phyloP scores from a whole-genome alignment of 2,113 vertebrate species.

The Oenanthe melanoleuca region DNA sequence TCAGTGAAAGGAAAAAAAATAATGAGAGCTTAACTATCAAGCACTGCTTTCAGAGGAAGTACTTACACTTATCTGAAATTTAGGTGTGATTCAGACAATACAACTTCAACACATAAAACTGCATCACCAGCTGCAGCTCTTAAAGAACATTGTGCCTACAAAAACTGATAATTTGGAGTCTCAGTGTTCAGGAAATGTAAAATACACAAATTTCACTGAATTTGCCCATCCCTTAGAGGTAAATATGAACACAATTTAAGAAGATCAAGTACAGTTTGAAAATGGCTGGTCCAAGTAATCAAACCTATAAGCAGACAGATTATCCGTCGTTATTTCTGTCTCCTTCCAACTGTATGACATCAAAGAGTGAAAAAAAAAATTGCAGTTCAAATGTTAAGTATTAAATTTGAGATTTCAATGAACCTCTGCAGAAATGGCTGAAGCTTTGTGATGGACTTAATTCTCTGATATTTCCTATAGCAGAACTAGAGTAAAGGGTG shows the following conservation, averaged over 20 bases:
- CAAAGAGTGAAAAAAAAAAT: neutral
- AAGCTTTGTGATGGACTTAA: neutral
- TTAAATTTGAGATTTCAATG: neutral
- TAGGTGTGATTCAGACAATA: neutral
- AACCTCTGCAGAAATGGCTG: neutral
- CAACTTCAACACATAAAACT: neutral
- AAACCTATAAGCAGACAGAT: neutral
- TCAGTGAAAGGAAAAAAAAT: neutral
- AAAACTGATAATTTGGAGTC: neutral
- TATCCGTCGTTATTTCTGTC: neutral
- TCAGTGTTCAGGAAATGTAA: neutral
- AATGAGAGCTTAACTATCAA: neutral
- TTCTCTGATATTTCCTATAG: neutral
- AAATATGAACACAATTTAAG: neutral
- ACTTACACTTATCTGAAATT: neutral
- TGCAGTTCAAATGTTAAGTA: neutral
- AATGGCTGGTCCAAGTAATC: neutral
- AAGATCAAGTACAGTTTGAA: neutral
- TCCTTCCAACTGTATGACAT: neutral
- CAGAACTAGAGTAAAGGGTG: neutral
- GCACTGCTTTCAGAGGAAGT: neutral
- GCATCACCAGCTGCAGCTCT: neutral
- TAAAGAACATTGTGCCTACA: neutral
- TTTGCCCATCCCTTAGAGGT: neutral
- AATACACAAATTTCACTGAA: neutral